Base-by-base conservation (phyloP, 2,797 vertebrate species). In the Paedocypris micromegethes region DNA sequence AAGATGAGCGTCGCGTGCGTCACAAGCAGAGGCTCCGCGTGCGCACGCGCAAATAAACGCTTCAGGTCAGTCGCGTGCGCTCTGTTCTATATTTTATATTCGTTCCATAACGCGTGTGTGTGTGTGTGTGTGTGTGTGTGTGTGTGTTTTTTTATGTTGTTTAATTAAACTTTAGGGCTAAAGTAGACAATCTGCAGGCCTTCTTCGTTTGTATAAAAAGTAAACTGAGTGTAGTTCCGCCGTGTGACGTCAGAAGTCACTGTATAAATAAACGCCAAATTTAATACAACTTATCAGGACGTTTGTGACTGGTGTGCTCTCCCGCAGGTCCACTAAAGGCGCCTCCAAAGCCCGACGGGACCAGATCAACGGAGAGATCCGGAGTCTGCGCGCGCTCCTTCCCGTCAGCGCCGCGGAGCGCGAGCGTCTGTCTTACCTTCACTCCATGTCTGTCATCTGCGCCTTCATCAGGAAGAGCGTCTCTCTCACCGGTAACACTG, bases 281-380 rank as follows among this genome's bases (percentile, higher is more conserved):
- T 23, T 23, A 23, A 23, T 23, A 7, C 43, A 8, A 38, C 6
- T 49, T 39, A 46, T 47, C 43, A 43, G 37, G 41, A 5, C 3
- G 3, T 43, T 9, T 45, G 5, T 55, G 3, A 54, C 6, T 49
- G 8, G 6, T 0, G 3, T 86, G 84, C 74, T 82, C 59, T 82
- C 72, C 2, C 80, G 77, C 86, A 94, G 93, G 82, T 94, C 93
- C 54, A 95, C 93, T 49, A 95, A 94, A 80, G 88, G 90, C 2
- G 93, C 93, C 0, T 95, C 93, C 38, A 95, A 95, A 84, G 91
- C 91, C 40, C 84, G 92, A 0, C 83, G 92, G 40, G 93, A 94
- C 81, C 90, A 90, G 75, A 94, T 95, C 80, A 94, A 93, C 0
- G 69, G 44, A 0, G 93, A 95, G 83, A 91, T 95, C 83, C 86